Evolutionary conservation across 2,113 vertebrate species (phyloP), one percentile per base, ranked within the genome.

Genomic region (Mesocricetus auratus): DNA sequence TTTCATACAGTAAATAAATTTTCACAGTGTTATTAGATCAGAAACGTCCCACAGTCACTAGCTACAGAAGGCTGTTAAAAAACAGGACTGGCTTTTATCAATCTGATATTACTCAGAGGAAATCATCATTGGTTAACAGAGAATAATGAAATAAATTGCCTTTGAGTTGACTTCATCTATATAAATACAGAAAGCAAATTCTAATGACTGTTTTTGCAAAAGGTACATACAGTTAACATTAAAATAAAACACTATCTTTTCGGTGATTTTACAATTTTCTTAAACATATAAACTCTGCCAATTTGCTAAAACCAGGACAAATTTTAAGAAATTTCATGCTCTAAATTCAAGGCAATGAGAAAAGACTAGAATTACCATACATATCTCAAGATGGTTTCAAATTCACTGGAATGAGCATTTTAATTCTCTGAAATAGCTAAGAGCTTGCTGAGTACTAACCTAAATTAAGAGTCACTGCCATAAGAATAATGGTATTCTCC

Each of bases 81-180:
- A 96, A 42, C 29, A 75, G 26, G 42, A 87, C 91, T 89, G 94
- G 93, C 97, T 96, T 97, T 96, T 97, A 96, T 91, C 86, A 96
- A 36, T 83, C 11, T 86, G 83, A 82, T 82, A 78, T 79, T 94
- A n/a, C 50, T 95, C 82, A 71, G 56, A 96, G 64, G 71, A 96
- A 91, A 94, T 73, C 94, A n/a, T 64, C 82, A 96, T 79, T 95
- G 64, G n/a, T 89, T 89, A 89, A 91, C 64, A 75, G 11, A 91
- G 62, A 95, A 96, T 33, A 95, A 94, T 90, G 66, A 95, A 36
- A 42, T 89, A 93, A 94, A 96, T 96, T 96, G 36, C 47, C 47
- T 91, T 50, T 83, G 95, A 97, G 33, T n/a, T 94, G 82, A 39
- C 24, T 89, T 96, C 68, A 74, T 86, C 53, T 87, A 19, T 75